Evolutionary conservation across 2,797 vertebrate species (phyloP).

Genomic region (Pterois miles): DNA sequence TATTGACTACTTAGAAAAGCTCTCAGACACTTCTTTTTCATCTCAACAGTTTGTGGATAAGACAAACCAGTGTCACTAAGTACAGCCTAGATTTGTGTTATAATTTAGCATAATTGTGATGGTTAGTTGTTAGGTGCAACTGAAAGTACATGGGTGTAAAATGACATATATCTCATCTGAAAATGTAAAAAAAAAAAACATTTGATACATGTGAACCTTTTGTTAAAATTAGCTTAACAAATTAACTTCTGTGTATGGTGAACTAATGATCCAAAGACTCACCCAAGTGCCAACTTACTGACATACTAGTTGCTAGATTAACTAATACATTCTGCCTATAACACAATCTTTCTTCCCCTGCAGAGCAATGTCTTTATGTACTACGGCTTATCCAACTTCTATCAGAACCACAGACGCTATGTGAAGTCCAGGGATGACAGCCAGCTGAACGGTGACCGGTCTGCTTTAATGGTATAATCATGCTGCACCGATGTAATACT

Average conservation of each 20-base stretch:
- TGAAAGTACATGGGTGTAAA: background rate
- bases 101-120: background rate
- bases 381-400: conserved; percentile 98
- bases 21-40: background rate
- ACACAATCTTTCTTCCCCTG: conserved; percentile 19
- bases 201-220: background rate
- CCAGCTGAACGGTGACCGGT: conserved; percentile 91
- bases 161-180: background rate
- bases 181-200: background rate
- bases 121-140: background rate
- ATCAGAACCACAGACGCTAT: conserved; percentile 98
- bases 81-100: background rate
- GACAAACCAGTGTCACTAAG: background rate
- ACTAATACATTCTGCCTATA: background rate
- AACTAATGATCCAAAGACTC: background rate
- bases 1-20: conserved; percentile 55
- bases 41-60: background rate
- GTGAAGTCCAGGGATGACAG: conserved; percentile 98
- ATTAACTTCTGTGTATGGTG: background rate
- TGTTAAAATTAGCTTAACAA: background rate
- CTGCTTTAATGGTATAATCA: conserved; percentile 84
- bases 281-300: background rate
- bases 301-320: background rate
- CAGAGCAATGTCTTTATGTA: conserved; percentile 99
- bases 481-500: background rate